Base-by-base conservation (phyloP, 1,140 invertebrate genomes). In the Scaptomyza hsui region DNA sequence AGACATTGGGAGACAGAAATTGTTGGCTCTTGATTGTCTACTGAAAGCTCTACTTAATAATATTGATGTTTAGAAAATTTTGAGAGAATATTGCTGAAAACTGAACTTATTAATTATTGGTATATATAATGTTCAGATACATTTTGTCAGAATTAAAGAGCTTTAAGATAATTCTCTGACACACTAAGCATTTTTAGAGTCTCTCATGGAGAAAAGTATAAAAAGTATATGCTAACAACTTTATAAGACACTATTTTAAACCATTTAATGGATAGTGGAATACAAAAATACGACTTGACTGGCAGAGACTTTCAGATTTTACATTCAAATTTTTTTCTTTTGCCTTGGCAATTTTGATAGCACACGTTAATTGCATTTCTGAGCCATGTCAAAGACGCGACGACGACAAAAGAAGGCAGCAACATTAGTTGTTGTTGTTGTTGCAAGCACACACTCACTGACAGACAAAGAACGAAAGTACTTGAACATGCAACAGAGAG, bases 351-450 rank as follows among this genome's bases (percentile, higher is more conserved):
- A 63, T 63, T 78, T 73, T 74, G 78, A 81, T 81, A 61, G 78
- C 56, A 63, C 68, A 76, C 51, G 68, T 85, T 85, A 85, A 85
- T 85, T 85, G 80, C 80, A 86, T 85, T 85, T 81, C 80, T 64
- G 71, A 56, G 63, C 53, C 69, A n/a, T 32, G 69, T 74, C 68
- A 78, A 70, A 74, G 78, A 78, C 61, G 63, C 75, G 44, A 55
- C 32, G 64, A 70, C 57, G 56, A 57, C 61, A 75, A 71, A 82
- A 82, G 45, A 39, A 53, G 26, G 21, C 26, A 71, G 78, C 51
- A 64, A 75, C 74, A 83, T 85, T 85, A 79, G 41, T n/a, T 41
- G 26, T 52, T 42, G 18, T 49, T 44, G n/a, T 29, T 39, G 44
- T 49, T 53, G 60, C 51, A 29, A 32, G 18, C 19, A 70, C 60